Evolutionary conservation across 2,888 invertebrate species (phyloP).

Genomic region (Caenorhabditis drosophilae): DNA sequence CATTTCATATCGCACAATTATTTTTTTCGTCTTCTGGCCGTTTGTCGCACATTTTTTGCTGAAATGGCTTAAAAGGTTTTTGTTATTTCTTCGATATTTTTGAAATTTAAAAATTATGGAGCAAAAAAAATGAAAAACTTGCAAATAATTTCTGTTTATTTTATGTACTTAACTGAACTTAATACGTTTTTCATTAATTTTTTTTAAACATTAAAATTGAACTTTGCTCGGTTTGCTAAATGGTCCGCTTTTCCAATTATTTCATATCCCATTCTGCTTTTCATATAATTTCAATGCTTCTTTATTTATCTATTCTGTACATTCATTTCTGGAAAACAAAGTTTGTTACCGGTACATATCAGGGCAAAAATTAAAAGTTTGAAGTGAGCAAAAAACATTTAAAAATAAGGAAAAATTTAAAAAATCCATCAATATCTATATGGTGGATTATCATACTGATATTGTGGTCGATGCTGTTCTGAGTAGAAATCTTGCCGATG

Average conservation of each 20-base stretch:
- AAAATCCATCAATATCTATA: not conserved
- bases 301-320: too few relatives aligned
- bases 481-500: conserved; percentile 21
- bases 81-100: conserved; percentile 10
- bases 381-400: not conserved
- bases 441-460: conserved; percentile 2
- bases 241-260: too few relatives aligned
- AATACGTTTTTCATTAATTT: too few relatives aligned
- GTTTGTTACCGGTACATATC: conserved; percentile 1
- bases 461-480: conserved; percentile 4
- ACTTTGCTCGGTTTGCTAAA: too few relatives aligned
- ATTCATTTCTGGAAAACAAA: too few relatives aligned
- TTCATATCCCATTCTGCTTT: too few relatives aligned
- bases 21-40: conserved; percentile 47
- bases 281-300: too few relatives aligned
- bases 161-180: too few relatives aligned
- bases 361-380: conserved; percentile 1
- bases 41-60: conserved; percentile 39
- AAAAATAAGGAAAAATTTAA: not conserved
- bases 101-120: too few relatives aligned
- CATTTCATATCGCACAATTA: conserved; percentile 27
- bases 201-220: too few relatives aligned
- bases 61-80: conserved; percentile 34
- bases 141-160: too few relatives aligned
- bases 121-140: too few relatives aligned